Percentiles rank a stretch among this genome's conserved stretches.
phyloP scores from a whole-genome alignment of 2,797 vertebrate species.

The Sebastes baramenuke region DNA sequence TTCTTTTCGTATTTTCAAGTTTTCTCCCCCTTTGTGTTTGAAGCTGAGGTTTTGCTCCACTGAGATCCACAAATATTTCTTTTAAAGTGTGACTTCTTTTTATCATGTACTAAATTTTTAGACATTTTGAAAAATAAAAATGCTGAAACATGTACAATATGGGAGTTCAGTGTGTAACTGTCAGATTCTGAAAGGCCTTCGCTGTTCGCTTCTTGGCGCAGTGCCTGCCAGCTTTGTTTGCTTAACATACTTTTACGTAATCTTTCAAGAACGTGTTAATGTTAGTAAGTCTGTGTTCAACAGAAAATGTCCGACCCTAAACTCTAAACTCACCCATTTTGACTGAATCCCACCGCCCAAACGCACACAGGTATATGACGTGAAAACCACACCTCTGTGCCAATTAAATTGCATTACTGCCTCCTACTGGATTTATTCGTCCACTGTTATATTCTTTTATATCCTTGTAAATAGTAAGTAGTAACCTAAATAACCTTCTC shows the following conservation, averaged over 20 bases:
- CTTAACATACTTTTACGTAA: background rate
- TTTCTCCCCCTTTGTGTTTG: slow-evolving; percentile 3
- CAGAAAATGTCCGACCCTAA: too few species aligned
- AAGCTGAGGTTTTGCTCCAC: background rate
- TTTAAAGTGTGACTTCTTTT: slow-evolving; percentile 48
- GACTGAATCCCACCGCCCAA: too few species aligned
- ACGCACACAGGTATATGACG: too few species aligned
- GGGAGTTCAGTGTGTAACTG: background rate
- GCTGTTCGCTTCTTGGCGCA: background rate
- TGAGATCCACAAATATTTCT: slow-evolving; percentile 26
- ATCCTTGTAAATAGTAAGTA: too few species aligned
- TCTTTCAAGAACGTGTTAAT: background rate
- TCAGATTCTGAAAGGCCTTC: background rate
- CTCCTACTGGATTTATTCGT: too few species aligned
- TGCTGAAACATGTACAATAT: background rate
- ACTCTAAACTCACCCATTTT: too few species aligned
- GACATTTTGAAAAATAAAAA: slow-evolving; percentile 71
- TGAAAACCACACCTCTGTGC: too few species aligned
- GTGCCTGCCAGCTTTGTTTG: background rate
- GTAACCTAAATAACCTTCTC: too few species aligned
- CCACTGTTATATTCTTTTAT: too few species aligned
- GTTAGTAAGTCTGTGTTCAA: background rate
- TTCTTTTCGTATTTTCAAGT: background rate
- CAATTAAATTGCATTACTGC: too few species aligned
- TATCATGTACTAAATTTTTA: slow-evolving; percentile 57